Conservation (phyloP, 2,888 invertebrate species). For the Heterodera filipjevi region DNA sequence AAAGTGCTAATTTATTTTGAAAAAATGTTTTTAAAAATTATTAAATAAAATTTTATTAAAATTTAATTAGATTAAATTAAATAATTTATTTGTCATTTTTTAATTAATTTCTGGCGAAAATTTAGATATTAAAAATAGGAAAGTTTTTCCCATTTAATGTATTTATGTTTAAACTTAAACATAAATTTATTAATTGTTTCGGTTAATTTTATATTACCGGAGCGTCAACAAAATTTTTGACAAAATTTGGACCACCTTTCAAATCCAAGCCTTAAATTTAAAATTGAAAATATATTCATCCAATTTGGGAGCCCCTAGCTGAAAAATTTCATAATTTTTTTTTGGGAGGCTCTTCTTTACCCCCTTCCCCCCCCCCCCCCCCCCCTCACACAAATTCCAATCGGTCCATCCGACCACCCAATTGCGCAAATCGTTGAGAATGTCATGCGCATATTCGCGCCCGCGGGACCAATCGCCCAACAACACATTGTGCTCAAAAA, state of each 20-base stretch:
- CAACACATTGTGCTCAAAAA: conserved; percentile 67
- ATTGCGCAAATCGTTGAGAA: conserved; percentile 47
- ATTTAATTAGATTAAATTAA: too few relatives aligned
- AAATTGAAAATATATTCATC: background rate
- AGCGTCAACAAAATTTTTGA: conserved; percentile 81
- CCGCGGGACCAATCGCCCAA: conserved; percentile 80
- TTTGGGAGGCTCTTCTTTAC: too few relatives aligned
- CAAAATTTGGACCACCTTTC: conserved; percentile 76
- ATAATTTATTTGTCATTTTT: too few relatives aligned
- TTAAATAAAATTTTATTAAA: background rate
- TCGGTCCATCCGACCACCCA: conserved; percentile 81
- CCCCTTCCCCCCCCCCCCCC: too few relatives aligned
- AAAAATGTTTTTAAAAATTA: background rate
- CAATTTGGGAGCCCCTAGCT: too few relatives aligned
- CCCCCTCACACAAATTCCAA: conserved; percentile 81
- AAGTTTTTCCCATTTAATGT: too few relatives aligned
- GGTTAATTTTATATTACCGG: conserved; percentile 70
- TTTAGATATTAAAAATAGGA: too few relatives aligned
- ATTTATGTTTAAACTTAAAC: too few relatives aligned
- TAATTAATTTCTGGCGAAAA: too few relatives aligned
- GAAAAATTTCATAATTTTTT: too few relatives aligned
- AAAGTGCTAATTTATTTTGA: background rate
- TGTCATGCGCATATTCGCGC: conserved; percentile 72
- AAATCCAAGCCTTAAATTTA: conserved; percentile 69
- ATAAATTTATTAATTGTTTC: too few relatives aligned